Conservation (phyloP, 2,888 invertebrate species). For the Gerris lacustris region DNA sequence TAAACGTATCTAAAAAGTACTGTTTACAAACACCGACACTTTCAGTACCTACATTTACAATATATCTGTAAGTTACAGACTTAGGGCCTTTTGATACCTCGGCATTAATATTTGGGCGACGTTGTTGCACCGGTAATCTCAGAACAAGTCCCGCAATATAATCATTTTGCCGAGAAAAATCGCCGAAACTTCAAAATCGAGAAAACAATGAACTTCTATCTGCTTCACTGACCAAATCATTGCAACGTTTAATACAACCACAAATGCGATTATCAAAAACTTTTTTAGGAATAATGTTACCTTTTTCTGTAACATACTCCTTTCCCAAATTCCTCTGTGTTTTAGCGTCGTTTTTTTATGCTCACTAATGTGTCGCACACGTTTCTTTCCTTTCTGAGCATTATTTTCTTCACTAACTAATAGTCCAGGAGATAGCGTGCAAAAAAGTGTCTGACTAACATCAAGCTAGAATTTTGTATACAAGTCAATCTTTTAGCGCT, state of each 20-base stretch:
- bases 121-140: conserved; percentile 11
- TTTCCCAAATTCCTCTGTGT: not conserved
- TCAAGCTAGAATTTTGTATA: no score
- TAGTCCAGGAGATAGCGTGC: no score
- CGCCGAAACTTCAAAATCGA: conserved; percentile 15
- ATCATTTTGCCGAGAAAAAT: conserved; percentile 13
- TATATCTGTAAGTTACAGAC: not conserved
- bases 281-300: not conserved
- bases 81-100: not conserved
- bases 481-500: no score
- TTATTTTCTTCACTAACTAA: no score
- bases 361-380: no score
- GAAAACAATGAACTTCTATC: conserved; percentile 13
- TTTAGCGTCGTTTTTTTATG: no score
- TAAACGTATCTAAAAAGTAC: conserved; percentile 30
- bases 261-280: conserved; percentile 15
- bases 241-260: conserved; percentile 7
- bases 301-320: not conserved
- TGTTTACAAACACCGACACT: not conserved
- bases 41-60: not conserved
- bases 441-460: no score
- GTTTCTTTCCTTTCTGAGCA: no score
- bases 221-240: no score
- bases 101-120: conserved; percentile 6
- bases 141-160: conserved; percentile 5